Percentiles rank a stretch among this genome's conserved stretches.
Conservation (phyloP, 2,113 vertebrate species). For the Clarias gariepinus region DNA sequence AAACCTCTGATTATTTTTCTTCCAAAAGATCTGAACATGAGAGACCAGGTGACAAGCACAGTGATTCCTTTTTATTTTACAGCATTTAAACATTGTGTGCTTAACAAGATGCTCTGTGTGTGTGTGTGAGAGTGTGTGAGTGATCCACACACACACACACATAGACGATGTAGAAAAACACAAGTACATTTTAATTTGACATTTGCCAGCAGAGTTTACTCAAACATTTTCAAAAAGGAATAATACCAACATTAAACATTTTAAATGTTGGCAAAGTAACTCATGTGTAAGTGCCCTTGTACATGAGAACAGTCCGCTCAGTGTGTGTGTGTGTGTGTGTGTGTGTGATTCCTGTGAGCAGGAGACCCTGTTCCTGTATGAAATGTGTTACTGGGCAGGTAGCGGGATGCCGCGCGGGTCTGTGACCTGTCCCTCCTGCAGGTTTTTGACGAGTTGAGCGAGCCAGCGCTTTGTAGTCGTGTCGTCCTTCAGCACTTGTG, state of each 20-base stretch:
- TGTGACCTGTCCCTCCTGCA: conserved; percentile 96
- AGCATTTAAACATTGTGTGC: conserved; percentile 33
- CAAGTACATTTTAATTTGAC: background rate
- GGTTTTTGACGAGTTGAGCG: conserved; percentile 96
- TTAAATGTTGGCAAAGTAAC: conserved; percentile 43
- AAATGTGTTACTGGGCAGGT: conserved; percentile 80
- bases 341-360: too few species aligned
- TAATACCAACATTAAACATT: conserved; percentile 33
- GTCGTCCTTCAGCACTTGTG: conserved; percentile 97
- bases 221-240: background rate
- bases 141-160: background rate
- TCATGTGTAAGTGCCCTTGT: conserved; percentile 42
- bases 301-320: conserved; percentile 25
- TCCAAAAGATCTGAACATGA: background rate
- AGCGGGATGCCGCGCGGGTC: conserved; percentile 93
- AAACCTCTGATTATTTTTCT: too few species aligned
- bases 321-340: conserved; percentile 15
- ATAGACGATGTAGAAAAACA: background rate
- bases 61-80: conserved; percentile 45
- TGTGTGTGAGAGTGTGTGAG: background rate
- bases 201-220: background rate
- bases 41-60: background rate
- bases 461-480: conserved; percentile 99
- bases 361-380: background rate
- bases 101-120: background rate